Evolutionary conservation across 2,113 vertebrate species (phyloP), one percentile per base, ranked within the genome.

Genomic region (Podiceps cristatus): DNA sequence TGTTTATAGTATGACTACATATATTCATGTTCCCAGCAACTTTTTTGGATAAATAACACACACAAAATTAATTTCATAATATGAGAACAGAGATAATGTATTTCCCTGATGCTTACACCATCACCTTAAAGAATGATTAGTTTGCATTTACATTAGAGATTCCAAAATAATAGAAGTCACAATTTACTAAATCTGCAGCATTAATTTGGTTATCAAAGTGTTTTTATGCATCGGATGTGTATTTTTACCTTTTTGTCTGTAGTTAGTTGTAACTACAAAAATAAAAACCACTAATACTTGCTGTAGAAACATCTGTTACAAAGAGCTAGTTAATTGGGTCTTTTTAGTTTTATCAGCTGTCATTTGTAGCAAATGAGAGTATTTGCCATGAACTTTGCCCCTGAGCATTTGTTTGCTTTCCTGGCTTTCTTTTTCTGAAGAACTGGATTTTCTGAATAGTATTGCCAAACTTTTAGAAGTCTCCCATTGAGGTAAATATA

Each of bases 331-430:
- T 88, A 79, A 60, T 64, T 77, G 1, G 22, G 8, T 45, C 28
- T 31, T 75, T 17, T 49, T 53, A 28, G 60, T 93, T 81, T 88
- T 62, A 86, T 69, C 37, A 73, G 49, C 47, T 94, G 75, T 73
- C 31, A 53, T 86, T 92, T 93, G 45, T 69, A 79, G 40, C 45
- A 91, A 55, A 62, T 45, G 13, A 86, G 50, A 86, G 18, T 86
- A 69, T 79, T 88, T 92, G 45, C 63, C 11, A 3, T 90, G 72
- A 52, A 76, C 72, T 88, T 73, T 50, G 25, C 55, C 35, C 67
- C 22, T 63, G 45, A 88, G n/a, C 71, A 49, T 82, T 88, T 93
- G 35, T 88, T 92, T 86, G 59, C 83, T 84, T 94, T 96, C 40
- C 53, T n/a, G 88, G 45, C 45, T 92, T 79, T 76, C 72, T 63